A percentile compares a stretch with the other conserved stretches of the same genome.
phyloP scores from a whole-genome alignment of 2,888 invertebrate species.

The Epiblema foenella region DNA sequence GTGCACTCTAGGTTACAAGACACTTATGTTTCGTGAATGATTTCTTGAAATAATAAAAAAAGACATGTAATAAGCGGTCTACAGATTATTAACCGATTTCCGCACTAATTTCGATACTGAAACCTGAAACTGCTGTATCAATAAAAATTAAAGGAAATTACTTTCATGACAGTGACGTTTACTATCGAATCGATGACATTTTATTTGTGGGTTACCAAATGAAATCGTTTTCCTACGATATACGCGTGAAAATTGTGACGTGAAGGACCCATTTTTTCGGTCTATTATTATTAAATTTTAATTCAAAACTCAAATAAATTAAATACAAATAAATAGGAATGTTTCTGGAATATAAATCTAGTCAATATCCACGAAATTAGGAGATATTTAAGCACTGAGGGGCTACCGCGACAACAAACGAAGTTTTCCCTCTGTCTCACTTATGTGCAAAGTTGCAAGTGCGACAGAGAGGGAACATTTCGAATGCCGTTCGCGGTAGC shows the following conservation, averaged over 20 bases:
- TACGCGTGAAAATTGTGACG: neutral
- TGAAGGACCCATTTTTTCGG: too few relatives aligned
- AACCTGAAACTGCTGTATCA: neutral
- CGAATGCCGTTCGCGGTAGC: too few relatives aligned
- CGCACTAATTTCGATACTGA: conserved; percentile 19
- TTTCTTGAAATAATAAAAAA: neutral
- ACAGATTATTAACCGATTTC: conserved; percentile 25
- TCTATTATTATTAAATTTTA: too few relatives aligned
- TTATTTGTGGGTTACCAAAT: conserved; percentile 1
- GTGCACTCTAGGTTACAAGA: conserved; percentile 3
- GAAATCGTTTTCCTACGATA: neutral
- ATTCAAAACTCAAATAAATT: too few relatives aligned
- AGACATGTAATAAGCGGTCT: neutral
- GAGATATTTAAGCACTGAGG: neutral
- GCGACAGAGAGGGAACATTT: too few relatives aligned
- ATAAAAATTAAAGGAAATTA: conserved; percentile 3
- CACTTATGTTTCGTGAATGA: neutral
- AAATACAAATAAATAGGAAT: too few relatives aligned
- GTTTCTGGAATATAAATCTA: too few relatives aligned
- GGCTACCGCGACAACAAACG: too few relatives aligned
- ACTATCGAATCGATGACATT: neutral
- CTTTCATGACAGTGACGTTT: conserved; percentile 9
- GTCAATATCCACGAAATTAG: neutral
- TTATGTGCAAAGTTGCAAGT: too few relatives aligned
- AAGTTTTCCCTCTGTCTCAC: too few relatives aligned